A percentile compares a stretch with the other conserved stretches of the same genome.
Evolutionary conservation across 2,113 vertebrate genomes (phyloP).

Genomic region (Python bivittatus): DNA sequence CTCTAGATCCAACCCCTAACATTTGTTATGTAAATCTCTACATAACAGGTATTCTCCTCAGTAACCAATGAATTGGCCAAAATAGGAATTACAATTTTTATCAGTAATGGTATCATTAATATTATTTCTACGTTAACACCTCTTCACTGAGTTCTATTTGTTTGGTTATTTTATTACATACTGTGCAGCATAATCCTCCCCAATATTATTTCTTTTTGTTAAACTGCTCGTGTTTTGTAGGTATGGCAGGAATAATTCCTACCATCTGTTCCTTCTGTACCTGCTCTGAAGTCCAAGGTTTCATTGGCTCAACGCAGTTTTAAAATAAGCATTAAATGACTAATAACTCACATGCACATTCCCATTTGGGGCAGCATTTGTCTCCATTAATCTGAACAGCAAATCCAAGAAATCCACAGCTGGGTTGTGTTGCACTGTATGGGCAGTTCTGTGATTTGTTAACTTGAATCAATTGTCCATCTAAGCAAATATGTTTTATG

Average conservation of each 20-base stretch:
- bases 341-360: constrained; percentile 90
- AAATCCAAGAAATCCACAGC: constrained; percentile 91
- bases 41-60: not conserved
- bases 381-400: constrained; percentile 87
- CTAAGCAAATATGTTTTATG: constrained; percentile 89
- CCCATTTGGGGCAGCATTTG: constrained; percentile 94
- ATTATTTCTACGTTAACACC: not conserved
- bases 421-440: constrained; percentile 77
- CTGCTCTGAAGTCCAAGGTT: not conserved
- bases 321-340: constrained; percentile 13
- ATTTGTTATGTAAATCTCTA: not conserved
- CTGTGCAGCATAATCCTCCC: not conserved
- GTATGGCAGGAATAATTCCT: not conserved
- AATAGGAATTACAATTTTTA: not conserved
- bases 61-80: not conserved
- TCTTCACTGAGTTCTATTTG: not conserved
- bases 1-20: not conserved
- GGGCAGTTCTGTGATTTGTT: constrained; percentile 93
- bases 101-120: not conserved
- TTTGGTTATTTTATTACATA: not conserved
- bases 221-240: not conserved
- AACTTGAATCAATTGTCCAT: constrained; percentile 87
- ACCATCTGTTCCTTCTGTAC: not conserved
- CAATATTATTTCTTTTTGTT: not conserved
- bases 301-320: not conserved